Evolutionary conservation across 2,797 vertebrate species (phyloP), one percentile per base, ranked within the genome.

Genomic region (Streptopelia turtur): DNA sequence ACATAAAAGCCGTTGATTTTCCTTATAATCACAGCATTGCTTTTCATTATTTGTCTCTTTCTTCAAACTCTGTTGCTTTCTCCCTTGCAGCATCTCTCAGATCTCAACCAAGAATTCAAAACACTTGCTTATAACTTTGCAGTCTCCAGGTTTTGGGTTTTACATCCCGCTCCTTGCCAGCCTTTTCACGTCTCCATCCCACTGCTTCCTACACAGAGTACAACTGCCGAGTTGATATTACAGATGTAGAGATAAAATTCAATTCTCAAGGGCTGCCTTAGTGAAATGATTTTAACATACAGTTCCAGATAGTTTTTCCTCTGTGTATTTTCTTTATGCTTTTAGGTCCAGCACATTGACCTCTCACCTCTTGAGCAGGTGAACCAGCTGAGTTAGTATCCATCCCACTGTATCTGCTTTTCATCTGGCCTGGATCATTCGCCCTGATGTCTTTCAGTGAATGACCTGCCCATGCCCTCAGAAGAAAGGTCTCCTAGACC

Each of bases 131-230:
- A 28, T 50, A 88, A 81, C 57, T 88, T 79, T 2, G 3, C 80
- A 91, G 77, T 79, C 80, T 91, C 72, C 79, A 79, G 35, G 63
- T 86, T 95, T 72, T 25, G 27, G 37, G 55, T 82, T 93, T 93
- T 94, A 72, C 88, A 90, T 43, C 77, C 41, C 43, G 33, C 90
- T 95, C 74, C 35, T 88, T 93, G 47, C 76, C 93, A 91, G 69
- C 41, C 63, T 94, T 90, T 94, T 94, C 88, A 95, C 39, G 41
- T 86, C 66, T 93, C 63, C 90, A 88, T 89, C 92, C 93, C 74
- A 93, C 92, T 93, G 59, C 95, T 95, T 94, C 94, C 95, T 93
- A 96, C 89, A 94, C 90, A 94, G 65, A 94, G 45, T 88, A 82
- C 93, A 95, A 74, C 83, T 95, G 94, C 92, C 77, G 95, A 88